Base-by-base conservation (phyloP, 2,797 vertebrate species). In the Toxotes lorentzi region DNA sequence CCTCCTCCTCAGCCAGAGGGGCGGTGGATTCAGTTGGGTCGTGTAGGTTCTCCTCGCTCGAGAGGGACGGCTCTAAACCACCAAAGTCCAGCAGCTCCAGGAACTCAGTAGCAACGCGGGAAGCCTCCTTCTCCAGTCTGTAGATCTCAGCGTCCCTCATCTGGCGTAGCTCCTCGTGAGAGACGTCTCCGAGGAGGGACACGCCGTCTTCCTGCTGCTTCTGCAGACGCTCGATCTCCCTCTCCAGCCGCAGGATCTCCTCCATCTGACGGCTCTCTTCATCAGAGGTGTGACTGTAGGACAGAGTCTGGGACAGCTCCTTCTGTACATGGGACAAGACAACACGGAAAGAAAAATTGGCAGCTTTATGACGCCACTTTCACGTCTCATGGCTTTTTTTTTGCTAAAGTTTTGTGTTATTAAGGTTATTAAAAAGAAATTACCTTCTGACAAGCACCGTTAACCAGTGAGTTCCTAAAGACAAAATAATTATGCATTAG, bases 241-340 rank as follows among this genome's bases (percentile, higher is more conserved):
- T 94, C 91, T 98, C 97, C 70, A 98, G 91, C 5, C 96, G 95
- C 80, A 97, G 93, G 85, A 98, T 98, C 94, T 98, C 96, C 90
- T 97, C 96, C 97, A 98, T 97, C 92, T 98, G 97, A 76, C 95
- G 95, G 66, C 93, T 95, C 86, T 98, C 97, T 75, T 97, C 97
- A 82, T 97, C 96, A 23, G 95, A 95, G 32, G 95, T 89, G 19
- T 91, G 93, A 78, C 67, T 93, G 91, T 75, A 5, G 71, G 92
- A 90, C 76, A 78, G 87, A 66, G 82, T 86, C 70, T 81, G 92
- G 76, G 94, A 80, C 40, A 89, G 73, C 64, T 93, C 93, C 88
- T 92, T 95, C 94, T 96, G 89, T 5, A 9, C 59, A 58, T 0
- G 4, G 60, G 38, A 83, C 5, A 40, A 38, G 21, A 12, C 50